A percentile compares a stretch with the other conserved stretches of the same genome.
phyloP scores from a whole-genome alignment of 2,888 invertebrate species.

The Drosophila acutilabella region DNA sequence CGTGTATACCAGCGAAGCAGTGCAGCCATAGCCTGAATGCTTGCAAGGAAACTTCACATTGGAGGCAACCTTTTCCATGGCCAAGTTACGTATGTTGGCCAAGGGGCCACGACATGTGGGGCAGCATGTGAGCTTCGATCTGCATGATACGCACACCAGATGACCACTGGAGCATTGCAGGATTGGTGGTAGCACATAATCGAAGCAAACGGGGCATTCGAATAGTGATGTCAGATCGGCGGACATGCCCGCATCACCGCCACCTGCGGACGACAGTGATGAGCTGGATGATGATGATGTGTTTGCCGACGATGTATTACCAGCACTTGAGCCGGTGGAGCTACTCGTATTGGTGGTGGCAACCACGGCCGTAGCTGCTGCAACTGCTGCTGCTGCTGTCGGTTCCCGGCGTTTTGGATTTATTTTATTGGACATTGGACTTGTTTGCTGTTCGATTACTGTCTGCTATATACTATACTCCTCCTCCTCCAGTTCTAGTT shows the following conservation, averaged over 20 bases:
- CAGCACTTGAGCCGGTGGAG: conserved; percentile 75
- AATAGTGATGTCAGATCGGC: conserved; percentile 96
- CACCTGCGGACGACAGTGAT: conserved; percentile 84
- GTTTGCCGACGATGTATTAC: conserved; percentile 82
- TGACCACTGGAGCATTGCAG: conserved; percentile 99
- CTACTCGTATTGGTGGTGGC: conserved; percentile 73
- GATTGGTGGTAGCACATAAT: conserved; percentile 99
- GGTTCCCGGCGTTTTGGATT: conserved; percentile 85
- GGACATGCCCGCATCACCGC: conserved; percentile 87
- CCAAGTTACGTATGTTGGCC: conserved; percentile 98
- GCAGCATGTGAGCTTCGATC: conserved; percentile 98
- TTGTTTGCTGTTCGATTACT: conserved; percentile 34
- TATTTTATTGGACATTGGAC: conserved; percentile 85
- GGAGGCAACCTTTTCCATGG: conserved; percentile 99
- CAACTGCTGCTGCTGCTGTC: conserved; percentile 75
- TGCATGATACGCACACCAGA: conserved; percentile 98
- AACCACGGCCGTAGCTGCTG: conserved; percentile 73
- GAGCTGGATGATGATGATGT: conserved; percentile 85
- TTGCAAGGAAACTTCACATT: conserved; percentile 99
- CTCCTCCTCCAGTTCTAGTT: conserved; percentile 3
- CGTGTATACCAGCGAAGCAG: conserved; percentile 95
- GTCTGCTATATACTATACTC: conserved; percentile 20
- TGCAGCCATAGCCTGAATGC: conserved; percentile 98
- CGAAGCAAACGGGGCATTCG: conserved; percentile 99
- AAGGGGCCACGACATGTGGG: conserved; percentile 99